A percentile compares a stretch with the other conserved stretches of the same genome.
These are phyloP conservation scores for Netelia inedita DNA, from an alignment of 2,888 invertebrate species.

Conservation along the genomic window DNA sequence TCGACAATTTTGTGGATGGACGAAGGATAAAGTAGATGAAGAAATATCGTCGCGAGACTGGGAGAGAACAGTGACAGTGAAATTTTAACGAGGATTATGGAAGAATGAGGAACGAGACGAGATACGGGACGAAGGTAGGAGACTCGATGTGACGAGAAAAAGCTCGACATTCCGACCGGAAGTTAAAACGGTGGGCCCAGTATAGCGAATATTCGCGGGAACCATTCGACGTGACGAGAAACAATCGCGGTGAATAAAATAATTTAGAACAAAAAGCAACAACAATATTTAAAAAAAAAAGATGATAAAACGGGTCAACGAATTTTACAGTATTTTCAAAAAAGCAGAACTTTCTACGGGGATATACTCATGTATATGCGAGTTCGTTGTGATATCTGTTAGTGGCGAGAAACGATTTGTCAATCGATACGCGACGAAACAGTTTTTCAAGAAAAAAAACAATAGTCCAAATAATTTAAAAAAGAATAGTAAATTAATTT, in stretches of 20 bases:
- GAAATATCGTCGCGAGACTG: background rate
- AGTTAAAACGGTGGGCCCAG: background rate
- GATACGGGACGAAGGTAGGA: no score
- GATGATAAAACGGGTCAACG: background rate
- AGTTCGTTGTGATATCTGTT: no score
- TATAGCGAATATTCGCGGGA: constrained; percentile 17
- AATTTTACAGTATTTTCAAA: background rate
- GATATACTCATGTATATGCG: background rate
- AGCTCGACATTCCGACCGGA: background rate
- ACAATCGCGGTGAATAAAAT: constrained; percentile 14
- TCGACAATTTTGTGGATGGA: background rate
- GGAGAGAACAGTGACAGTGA: constrained; percentile 14
- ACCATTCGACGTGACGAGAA: constrained; percentile 11
- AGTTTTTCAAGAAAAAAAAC: no score
- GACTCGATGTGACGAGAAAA: no score
- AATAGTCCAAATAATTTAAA: background rate
- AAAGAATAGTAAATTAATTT: background rate
- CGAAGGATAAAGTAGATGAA: no score
- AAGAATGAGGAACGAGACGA: background rate
- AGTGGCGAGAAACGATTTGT: no score
- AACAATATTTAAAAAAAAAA: background rate
- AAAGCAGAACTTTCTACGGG: background rate
- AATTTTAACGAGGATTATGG: constrained; percentile 23
- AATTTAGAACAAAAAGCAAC: background rate
- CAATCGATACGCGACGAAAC: no score